Evolutionary conservation across 2,113 vertebrate genomes (phyloP).

Genomic region (Colius striatus): DNA sequence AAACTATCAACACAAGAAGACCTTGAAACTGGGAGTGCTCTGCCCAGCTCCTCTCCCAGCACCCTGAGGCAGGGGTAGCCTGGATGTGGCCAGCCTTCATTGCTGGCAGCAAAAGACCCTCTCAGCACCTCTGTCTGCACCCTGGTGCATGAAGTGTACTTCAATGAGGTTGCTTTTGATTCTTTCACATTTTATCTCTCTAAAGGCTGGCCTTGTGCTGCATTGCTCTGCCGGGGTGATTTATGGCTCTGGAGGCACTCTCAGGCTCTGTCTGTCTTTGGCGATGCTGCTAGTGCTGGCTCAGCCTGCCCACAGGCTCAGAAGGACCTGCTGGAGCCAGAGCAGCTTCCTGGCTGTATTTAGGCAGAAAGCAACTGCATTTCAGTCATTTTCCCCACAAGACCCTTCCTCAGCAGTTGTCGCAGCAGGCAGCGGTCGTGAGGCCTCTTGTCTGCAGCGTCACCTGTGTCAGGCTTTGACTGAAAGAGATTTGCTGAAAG

Average conservation of each 20-base stretch:
- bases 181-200: not conserved
- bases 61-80: not conserved
- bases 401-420: not conserved
- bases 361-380: not conserved
- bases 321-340: not conserved
- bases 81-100: accelerated
- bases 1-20: not conserved
- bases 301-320: not conserved
- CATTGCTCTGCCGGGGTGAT: not conserved
- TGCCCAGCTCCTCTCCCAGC: not conserved
- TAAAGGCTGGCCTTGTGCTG: not conserved
- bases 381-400: accelerated
- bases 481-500: accelerated
- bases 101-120: not conserved
- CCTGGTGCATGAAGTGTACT: not conserved
- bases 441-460: not conserved
- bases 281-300: not conserved
- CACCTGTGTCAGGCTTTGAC: not conserved
- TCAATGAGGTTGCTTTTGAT: not conserved
- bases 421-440: accelerated
- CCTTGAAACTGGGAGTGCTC: not conserved
- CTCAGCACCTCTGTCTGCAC: accelerated
- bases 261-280: accelerated
- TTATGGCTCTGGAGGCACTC: not conserved
- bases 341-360: not conserved